Evolutionary conservation across 2,797 vertebrate genomes (phyloP), one percentile per base, ranked within the genome.

Genomic region (Myotis pilosus): DNA sequence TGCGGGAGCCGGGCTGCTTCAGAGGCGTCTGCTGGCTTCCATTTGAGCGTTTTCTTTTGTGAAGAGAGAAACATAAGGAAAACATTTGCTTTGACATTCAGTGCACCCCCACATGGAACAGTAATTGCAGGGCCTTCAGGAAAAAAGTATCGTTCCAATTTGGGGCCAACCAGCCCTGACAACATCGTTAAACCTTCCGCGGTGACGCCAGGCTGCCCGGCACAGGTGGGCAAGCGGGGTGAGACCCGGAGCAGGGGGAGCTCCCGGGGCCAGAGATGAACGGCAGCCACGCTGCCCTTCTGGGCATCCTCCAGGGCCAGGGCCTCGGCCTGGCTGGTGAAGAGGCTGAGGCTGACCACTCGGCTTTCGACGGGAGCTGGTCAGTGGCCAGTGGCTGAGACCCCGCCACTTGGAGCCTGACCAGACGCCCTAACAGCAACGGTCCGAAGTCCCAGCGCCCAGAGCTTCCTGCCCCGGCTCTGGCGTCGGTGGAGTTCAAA

Each of bases 401-500:
- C 13, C 17, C 0, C 1, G 41, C 78, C 79, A 1, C 51, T 79
- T 11, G 13, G 89, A 71, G 66, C 53, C 38, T 38, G 33, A 19
- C 75, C 28, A 16, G 82, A 28, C 6, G 20, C 7, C 55, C 28
- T 41, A 10, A 36, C n/a, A 36, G 64, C 64, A 68, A 10, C 33
- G 11, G 16, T 22, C 41, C 36, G 17, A 6, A 9, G 82, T 17
- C 92, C 78, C 84, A 0, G 0, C 20, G 57, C 81, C 69, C 79
- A 25, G 0, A 2, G 87, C 84, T 19, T 13, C 90, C 95, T 83
- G 49, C 74, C 87, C 80, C 91, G 80, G 72, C 2, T 3, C 95
- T 2, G 0, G 86, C 96, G 93, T 94, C 95, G 87, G 53, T 28
- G 79, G 95, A 98, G 98, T 98, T 98, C 97, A 98, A 97, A 94